Evolutionary conservation across 2,888 invertebrate genomes (phyloP).

Genomic region (Coleophora deauratella): DNA sequence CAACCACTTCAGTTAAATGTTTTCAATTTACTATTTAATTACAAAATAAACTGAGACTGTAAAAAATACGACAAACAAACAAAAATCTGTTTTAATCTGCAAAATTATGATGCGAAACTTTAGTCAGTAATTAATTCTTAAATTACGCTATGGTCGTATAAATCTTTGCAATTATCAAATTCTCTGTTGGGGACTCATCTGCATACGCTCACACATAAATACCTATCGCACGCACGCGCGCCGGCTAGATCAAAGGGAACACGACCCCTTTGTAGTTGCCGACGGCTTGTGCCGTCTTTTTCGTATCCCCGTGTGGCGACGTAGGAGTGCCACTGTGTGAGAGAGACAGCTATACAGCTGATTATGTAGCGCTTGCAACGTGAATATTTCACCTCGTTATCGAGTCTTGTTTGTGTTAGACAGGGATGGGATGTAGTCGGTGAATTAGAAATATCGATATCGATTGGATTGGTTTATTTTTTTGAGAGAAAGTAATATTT

Average conservation of each 20-base stretch:
- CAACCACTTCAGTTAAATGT: no score
- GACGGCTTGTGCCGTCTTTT: slow-evolving; percentile 66
- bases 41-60: no score
- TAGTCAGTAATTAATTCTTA: slow-evolving; percentile 15
- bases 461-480: slow-evolving; percentile 25
- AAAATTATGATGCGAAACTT: no score
- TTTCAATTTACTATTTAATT: no score
- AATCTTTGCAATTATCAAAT: slow-evolving; percentile 74
- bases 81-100: no score
- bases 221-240: slow-evolving; percentile 63
- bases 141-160: slow-evolving; percentile 34
- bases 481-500: not conserved
- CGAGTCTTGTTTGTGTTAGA: slow-evolving; percentile 72
- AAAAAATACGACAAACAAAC: no score
- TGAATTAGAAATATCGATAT: slow-evolving; percentile 42
- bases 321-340: slow-evolving; percentile 41
- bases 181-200: slow-evolving; percentile 61
- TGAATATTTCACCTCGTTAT: slow-evolving; percentile 75
- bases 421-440: slow-evolving; percentile 43
- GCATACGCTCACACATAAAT: slow-evolving; percentile 57
- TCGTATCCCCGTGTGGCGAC: slow-evolving; percentile 44
- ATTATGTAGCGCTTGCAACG: slow-evolving; percentile 66
- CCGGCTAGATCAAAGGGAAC: slow-evolving; percentile 69
- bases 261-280: slow-evolving; percentile 70
- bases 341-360: slow-evolving; percentile 46